Evolutionary conservation across 1,140 invertebrate species (phyloP).

Genomic region (Drosophila saltans): DNA sequence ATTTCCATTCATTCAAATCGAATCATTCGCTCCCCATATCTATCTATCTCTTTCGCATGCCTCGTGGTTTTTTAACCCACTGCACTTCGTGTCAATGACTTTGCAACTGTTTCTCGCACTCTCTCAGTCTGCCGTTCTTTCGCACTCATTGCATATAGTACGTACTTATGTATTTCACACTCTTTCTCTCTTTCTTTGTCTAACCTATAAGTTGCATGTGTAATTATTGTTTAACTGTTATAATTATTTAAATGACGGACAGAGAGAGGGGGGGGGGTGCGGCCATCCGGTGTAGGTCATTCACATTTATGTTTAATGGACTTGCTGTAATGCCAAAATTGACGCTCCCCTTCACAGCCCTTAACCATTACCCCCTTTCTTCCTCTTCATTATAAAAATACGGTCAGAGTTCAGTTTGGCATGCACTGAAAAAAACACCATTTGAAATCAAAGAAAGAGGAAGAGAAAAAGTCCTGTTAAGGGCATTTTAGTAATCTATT

Average conservation of each 20-base stretch:
- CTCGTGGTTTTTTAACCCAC: constrained; percentile 36
- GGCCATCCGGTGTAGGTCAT: not conserved
- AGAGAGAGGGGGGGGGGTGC: not conserved
- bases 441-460: no score
- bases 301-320: constrained; percentile 12
- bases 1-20: constrained; percentile 32
- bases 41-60: not conserved
- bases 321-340: not conserved
- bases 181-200: not conserved
- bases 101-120: constrained; percentile 38
- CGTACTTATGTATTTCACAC: not conserved
- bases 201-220: constrained; percentile 2
- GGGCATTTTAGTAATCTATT: no score
- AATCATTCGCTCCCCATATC: not conserved
- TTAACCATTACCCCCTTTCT: not conserved
- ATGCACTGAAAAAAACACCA: not conserved
- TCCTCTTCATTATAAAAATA: not conserved
- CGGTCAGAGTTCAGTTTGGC: not conserved
- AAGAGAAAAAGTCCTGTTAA: no score
- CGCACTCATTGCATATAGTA: not conserved
- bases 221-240: constrained; percentile 14
- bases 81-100: constrained; percentile 41
- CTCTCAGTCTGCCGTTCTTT: not conserved
- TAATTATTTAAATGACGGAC: not conserved
- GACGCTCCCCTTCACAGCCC: not conserved